These are phyloP conservation scores for Phycodurus eques DNA, from an alignment of 2,113 vertebrate genomes.

Conservation along the genomic window DNA sequence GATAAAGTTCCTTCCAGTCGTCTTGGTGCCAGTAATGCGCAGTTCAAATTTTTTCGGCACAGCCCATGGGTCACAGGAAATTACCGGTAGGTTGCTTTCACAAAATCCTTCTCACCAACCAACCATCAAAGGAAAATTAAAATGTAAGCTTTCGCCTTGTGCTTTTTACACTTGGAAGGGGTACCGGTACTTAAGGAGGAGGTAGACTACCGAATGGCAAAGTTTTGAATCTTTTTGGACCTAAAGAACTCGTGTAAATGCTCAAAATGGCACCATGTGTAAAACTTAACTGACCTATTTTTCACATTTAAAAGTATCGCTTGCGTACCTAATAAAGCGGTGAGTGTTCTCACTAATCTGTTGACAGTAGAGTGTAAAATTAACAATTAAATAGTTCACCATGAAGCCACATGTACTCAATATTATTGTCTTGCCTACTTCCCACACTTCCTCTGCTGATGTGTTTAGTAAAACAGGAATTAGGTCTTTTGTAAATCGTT, in stretches of 20 bases:
- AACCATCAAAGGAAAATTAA: no score
- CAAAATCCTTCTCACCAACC: not conserved
- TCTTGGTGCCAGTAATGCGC: not conserved
- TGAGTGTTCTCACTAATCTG: not conserved
- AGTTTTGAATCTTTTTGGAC: no score
- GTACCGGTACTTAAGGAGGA: no score
- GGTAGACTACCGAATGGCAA: no score
- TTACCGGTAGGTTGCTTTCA: no score
- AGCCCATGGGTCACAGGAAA: not conserved
- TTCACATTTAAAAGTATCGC: no score
- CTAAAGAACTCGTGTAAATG: no score
- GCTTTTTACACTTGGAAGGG: no score
- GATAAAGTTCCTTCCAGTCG: not conserved
- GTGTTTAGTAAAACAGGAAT: not conserved
- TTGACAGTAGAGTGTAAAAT: not conserved
- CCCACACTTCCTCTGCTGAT: not conserved
- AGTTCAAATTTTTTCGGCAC: not conserved
- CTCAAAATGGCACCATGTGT: no score
- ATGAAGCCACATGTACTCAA: not conserved
- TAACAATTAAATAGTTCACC: not conserved
- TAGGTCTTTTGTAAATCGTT: not conserved
- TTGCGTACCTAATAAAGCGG: no score
- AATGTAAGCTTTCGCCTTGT: no score
- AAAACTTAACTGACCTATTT: no score
- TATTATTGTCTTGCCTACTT: not conserved